Base-by-base conservation (phyloP, 2,113 vertebrate species). In the Aythya baeri region DNA sequence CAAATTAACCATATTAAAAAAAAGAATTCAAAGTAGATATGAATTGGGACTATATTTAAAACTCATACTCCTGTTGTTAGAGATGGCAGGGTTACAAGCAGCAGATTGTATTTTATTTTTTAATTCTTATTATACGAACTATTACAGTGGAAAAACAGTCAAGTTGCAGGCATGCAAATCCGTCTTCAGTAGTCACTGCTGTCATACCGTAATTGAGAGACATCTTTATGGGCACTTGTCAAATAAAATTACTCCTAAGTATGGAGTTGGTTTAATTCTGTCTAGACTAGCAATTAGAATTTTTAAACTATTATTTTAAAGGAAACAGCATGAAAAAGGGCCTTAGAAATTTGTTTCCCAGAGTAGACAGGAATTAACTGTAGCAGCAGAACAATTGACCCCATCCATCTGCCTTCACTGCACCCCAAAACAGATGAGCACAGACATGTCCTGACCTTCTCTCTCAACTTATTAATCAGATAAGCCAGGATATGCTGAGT, bases 261-360 rank as follows among this genome's bases (percentile, higher is more conserved):
- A 52, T 65, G 22, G 20, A 62, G 34, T 25, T 70, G 16, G 25
- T 83, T 93, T 81, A 67, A 57, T 55, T 83, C 50, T 67, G 12
- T 49, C 57, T 78, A 63, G 46, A 55, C 13, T 52, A 75, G 55
- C 57, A 92, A 77, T 46, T 32, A 71, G 43, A 75, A 25, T 75
- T 77, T 32, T 32, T 61, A 62, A 86, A 61, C n/a, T 66, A 16
- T 13, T 66, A 17, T 5, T n/a, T 86, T 36, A 71, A 85, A 75
- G 62, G 46, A 79, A 78, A 26, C 38, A 65, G n/a, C 43, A 52
- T 41, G 54, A 65, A 70, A 70, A 81, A 5, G 13, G 29, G 12
- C 26, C 76, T 80, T 68, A 89, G 54, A 89, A 86, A 68, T 44
- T 63, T 41, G 20, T 68, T 80, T 91, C 61, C 49, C 27, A 17